Evolutionary conservation across 2,888 invertebrate species (phyloP).

Genomic region (Zaprionus obscuricornis): DNA sequence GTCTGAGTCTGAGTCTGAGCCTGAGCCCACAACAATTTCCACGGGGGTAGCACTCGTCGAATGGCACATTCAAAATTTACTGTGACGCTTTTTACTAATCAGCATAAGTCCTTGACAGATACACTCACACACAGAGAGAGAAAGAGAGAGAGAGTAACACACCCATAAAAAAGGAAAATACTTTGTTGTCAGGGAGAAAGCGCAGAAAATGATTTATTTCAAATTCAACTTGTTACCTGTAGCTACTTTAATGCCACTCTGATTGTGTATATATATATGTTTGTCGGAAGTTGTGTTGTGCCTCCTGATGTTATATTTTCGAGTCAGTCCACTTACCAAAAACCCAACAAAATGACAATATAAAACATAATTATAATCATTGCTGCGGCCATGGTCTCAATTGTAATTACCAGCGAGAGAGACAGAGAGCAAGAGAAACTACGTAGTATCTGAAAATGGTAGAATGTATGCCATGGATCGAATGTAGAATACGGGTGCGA

Average conservation of each 20-base stretch:
- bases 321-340: slow-evolving; percentile 22
- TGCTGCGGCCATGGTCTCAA: slow-evolving; percentile 65
- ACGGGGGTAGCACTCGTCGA: slow-evolving; percentile 20
- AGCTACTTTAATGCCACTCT: slow-evolving; percentile 61
- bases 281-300: neutral
- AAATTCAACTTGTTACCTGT: slow-evolving; percentile 64
- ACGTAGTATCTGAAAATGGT: slow-evolving; percentile 33
- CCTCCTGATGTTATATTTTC: neutral
- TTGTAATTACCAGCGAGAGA: slow-evolving; percentile 63
- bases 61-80: slow-evolving; percentile 60
- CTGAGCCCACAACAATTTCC: neutral
- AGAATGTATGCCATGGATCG: slow-evolving; percentile 1
- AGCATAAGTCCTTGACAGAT: slow-evolving; percentile 72
- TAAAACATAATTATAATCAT: slow-evolving; percentile 79
- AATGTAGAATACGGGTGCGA: neutral
- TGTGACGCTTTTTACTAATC: slow-evolving; percentile 77
- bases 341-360: slow-evolving; percentile 55
- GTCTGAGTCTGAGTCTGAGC: too few species aligned
- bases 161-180: neutral
- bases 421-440: slow-evolving; percentile 55
- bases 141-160: neutral
- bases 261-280: slow-evolving; percentile 9
- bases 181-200: slow-evolving; percentile 38
- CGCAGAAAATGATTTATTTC: slow-evolving; percentile 71
- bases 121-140: slow-evolving; percentile 27